phyloP scores from a whole-genome alignment of 2,797 vertebrate species.

The Melanotaenia pygmaea region DNA sequence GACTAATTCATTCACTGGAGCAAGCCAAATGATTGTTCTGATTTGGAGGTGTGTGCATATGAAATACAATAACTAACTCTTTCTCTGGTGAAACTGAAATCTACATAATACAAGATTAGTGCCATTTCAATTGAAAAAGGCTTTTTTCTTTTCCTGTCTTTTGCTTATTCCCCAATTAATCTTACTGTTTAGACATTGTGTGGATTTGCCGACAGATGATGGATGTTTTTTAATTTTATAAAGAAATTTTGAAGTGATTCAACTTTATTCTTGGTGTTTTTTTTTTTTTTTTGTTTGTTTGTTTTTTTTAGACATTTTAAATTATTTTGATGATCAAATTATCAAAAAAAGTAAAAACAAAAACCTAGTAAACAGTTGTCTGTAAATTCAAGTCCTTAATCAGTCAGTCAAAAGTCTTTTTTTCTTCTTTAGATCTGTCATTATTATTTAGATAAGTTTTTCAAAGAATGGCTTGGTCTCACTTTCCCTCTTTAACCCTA shows the following conservation, averaged over 20 bases:
- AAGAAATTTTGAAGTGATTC: neutral
- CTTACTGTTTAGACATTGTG: no score
- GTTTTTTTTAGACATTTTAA: no score
- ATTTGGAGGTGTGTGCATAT: constrained; percentile 4
- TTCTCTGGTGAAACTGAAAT: neutral
- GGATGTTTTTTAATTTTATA: no score
- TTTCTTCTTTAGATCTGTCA: no score
- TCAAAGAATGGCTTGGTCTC: no score
- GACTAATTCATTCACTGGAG: constrained; percentile 73
- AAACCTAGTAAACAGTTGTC: no score
- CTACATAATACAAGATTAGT: neutral
- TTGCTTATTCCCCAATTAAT: no score
- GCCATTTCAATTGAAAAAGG: neutral
- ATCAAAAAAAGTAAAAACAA: neutral
- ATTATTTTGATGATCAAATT: no score
- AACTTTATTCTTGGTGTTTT: neutral
- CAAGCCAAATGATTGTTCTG: constrained; percentile 66
- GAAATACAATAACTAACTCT: neutral
- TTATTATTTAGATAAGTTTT: no score
- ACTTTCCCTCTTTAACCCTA: constrained; percentile 1
- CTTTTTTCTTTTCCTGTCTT: no score
- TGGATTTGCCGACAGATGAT: no score
- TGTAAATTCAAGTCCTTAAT: neutral
- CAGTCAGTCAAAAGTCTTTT: neutral
- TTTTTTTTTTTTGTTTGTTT: no score